A percentile compares a stretch with the other conserved stretches of the same genome.
phyloP scores from a whole-genome alignment of 2,888 invertebrate genomes.

The Protodeltote pygarga region DNA sequence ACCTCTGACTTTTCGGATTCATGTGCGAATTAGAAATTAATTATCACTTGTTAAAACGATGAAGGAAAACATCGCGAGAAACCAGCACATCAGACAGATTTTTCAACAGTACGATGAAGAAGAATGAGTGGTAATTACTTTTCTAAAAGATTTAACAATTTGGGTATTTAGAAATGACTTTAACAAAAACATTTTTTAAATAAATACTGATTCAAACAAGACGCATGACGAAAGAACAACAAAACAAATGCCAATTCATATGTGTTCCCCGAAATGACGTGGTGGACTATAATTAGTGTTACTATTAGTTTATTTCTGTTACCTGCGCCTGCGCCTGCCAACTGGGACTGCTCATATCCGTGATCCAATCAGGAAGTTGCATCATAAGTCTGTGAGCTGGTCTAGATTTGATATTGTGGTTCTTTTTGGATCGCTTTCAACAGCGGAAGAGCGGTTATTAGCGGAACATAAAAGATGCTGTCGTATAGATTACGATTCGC shows the following conservation, averaged over 20 bases:
- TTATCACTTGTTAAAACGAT: too few species aligned
- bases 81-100: too few species aligned
- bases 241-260: conserved; percentile 42
- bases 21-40: too few species aligned
- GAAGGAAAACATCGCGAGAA: too few species aligned
- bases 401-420: conserved; percentile 29
- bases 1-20: too few species aligned
- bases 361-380: conserved; percentile 65
- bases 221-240: conserved; percentile 14
- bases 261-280: conserved; percentile 52
- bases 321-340: conserved; percentile 57
- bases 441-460: too few species aligned
- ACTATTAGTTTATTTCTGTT: conserved; percentile 57
- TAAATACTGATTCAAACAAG: conserved; percentile 31
- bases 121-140: too few species aligned
- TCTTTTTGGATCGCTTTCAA: conserved; percentile 12
- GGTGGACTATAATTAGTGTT: conserved; percentile 51
- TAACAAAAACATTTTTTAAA: conserved; percentile 20
- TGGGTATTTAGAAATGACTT: not conserved
- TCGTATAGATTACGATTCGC: too few species aligned
- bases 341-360: conserved; percentile 58
- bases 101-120: too few species aligned
- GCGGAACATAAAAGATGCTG: too few species aligned
- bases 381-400: conserved; percentile 53
- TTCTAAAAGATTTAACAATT: conserved; percentile 6